Conservation (phyloP, 2,888 invertebrate species). For the Tolmerus cingulatus region DNA sequence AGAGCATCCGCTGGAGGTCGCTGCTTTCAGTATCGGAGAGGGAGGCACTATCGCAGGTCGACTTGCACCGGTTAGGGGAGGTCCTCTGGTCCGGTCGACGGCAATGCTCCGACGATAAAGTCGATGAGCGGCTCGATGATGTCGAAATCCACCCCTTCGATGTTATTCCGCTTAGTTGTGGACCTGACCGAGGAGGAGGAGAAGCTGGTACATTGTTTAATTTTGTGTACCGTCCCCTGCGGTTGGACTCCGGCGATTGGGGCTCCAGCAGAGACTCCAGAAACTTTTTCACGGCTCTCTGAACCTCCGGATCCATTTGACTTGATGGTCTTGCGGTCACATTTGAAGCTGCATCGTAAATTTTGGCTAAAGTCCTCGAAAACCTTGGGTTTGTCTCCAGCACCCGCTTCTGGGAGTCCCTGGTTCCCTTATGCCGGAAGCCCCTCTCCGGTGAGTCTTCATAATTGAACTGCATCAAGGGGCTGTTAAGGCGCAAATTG, state of each 20-base stretch:
- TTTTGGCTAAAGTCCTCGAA: neutral
- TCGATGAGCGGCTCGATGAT: neutral
- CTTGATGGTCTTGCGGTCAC: constrained; percentile 6
- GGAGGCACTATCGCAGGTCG: neutral
- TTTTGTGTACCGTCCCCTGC: neutral
- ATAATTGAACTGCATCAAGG: neutral
- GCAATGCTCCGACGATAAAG: neutral
- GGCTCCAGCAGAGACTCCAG: neutral
- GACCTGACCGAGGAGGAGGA: neutral
- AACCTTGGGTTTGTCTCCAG: constrained; percentile 2
- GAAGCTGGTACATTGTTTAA: neutral
- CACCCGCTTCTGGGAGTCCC: neutral
- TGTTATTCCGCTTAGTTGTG: neutral
- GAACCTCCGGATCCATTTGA: neutral
- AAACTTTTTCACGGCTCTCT: constrained; percentile 27
- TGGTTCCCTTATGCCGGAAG: neutral
- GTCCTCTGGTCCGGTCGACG: neutral
- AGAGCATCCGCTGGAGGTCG: neutral
- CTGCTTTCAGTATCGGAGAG: neutral
- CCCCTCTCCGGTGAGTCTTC: neutral
- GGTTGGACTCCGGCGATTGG: neutral
- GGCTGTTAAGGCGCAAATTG: constrained; percentile 2
- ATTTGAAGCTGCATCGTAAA: constrained; percentile 9
- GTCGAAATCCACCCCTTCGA: neutral
- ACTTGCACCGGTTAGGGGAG: neutral